A percentile compares a stretch with the other conserved stretches of the same genome.
Evolutionary conservation across 2,888 invertebrate species (phyloP).

Genomic region (Terebella lapidaria): DNA sequence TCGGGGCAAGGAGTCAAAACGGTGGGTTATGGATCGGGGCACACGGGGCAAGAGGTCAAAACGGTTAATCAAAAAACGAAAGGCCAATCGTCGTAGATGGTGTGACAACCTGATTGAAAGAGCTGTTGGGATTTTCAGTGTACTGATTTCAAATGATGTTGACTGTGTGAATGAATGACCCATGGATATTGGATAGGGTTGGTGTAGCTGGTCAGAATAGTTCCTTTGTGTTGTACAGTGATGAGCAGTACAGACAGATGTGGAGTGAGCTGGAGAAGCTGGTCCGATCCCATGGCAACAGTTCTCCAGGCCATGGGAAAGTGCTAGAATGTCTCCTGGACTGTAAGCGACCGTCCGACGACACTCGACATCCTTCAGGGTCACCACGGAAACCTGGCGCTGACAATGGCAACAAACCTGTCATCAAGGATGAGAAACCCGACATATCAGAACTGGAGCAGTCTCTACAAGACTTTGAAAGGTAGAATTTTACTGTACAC

Average conservation of each 20-base stretch:
- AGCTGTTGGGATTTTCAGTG: too few relatives aligned
- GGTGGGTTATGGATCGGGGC: too few relatives aligned
- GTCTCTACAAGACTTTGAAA: background rate
- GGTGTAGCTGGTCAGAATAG: too few relatives aligned
- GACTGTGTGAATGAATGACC: too few relatives aligned
- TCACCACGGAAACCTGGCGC: background rate
- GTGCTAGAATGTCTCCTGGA: constrained; percentile 20
- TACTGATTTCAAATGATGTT: too few relatives aligned
- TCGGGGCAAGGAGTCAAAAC: background rate
- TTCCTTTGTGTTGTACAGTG: too few relatives aligned
- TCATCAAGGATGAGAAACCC: background rate
- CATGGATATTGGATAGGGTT: too few relatives aligned
- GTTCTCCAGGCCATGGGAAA: constrained; percentile 67
- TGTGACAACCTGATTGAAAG: too few relatives aligned
- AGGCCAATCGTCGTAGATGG: too few relatives aligned
- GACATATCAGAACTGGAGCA: background rate
- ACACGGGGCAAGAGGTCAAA: too few relatives aligned
- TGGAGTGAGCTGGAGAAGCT: constrained; percentile 85
- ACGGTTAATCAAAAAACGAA: too few relatives aligned
- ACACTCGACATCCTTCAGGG: background rate
- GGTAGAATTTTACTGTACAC: background rate
- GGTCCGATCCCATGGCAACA: constrained; percentile 68
- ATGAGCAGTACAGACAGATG: constrained; percentile 85
- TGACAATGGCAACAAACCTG: background rate
- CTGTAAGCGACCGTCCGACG: background rate